Percentiles rank a stretch among this genome's conserved stretches.
phyloP scores from a whole-genome alignment of 2,113 vertebrate species.

The Pterocles gutturalis region DNA sequence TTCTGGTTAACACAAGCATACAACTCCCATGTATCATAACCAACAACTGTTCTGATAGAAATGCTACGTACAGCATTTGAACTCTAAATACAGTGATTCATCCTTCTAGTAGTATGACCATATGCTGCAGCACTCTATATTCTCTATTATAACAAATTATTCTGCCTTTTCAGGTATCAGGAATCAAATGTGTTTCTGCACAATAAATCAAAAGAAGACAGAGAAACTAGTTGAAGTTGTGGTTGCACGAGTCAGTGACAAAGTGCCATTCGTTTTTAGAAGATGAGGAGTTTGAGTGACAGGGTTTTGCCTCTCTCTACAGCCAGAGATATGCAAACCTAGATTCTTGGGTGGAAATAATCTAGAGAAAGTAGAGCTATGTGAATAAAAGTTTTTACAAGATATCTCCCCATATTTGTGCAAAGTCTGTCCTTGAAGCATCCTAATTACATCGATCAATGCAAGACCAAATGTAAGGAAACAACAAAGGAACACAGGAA shows the following conservation, averaged over 20 bases:
- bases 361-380: neutral
- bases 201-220: neutral
- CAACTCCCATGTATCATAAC: neutral
- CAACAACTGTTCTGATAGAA: neutral
- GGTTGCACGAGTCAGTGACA: neutral
- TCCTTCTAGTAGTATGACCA: too few relatives aligned
- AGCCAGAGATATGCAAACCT: neutral
- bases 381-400: neutral
- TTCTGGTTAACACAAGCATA: neutral
- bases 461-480: neutral
- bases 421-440: neutral
- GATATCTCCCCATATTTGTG: neutral
- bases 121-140: neutral
- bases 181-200: neutral
- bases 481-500: neutral
- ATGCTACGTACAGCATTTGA: neutral
- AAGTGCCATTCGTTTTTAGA: neutral
- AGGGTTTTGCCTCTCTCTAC: neutral
- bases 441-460: neutral
- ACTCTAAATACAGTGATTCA: neutral
- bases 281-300: neutral
- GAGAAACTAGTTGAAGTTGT: neutral
- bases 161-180: neutral
- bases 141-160: neutral
- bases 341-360: neutral